Evolutionary conservation across 2,113 vertebrate genomes (phyloP).

Genomic region (Microtus pennsylvanicus): DNA sequence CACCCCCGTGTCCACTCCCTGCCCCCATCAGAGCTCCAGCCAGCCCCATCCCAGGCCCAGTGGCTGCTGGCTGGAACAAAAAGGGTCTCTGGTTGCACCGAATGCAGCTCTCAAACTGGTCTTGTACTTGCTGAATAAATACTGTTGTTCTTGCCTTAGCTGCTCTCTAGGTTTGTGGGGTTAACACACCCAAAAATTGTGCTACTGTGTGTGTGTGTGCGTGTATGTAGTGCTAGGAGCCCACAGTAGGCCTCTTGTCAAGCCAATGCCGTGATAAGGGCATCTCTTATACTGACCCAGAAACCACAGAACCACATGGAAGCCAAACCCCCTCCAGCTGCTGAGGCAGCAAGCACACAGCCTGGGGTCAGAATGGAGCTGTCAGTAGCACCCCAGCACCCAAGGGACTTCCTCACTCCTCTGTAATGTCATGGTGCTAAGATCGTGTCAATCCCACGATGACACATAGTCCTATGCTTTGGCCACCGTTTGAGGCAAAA

Average conservation of each 20-base stretch:
- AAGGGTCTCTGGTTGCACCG: slow-evolving; percentile 75
- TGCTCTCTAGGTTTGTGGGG: slow-evolving; percentile 84
- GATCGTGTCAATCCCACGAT: slow-evolving; percentile 67
- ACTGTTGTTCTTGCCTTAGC: slow-evolving; percentile 84
- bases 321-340: slow-evolving; percentile 63
- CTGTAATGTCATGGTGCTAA: slow-evolving; percentile 84
- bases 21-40: slow-evolving; percentile 53
- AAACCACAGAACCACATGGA: slow-evolving; percentile 68
- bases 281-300: slow-evolving; percentile 63
- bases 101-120: slow-evolving; percentile 82
- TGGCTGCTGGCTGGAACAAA: slow-evolving; percentile 40
- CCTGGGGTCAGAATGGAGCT: slow-evolving; percentile 59
- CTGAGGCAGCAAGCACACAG: slow-evolving; percentile 43
- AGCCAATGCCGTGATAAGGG: slow-evolving; percentile 71
- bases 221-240: slow-evolving; percentile 80
- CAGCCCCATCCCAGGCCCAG: neutral
- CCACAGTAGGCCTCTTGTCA: slow-evolving; percentile 75
- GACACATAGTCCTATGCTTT: slow-evolving; percentile 73
- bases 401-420: slow-evolving; percentile 72
- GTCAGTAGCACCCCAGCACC: slow-evolving; percentile 63
- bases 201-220: slow-evolving; percentile 74
- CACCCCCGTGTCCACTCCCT: neutral
- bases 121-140: slow-evolving; percentile 84
- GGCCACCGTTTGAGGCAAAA: slow-evolving; percentile 73
- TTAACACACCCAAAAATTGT: slow-evolving; percentile 81